These are phyloP conservation scores for Panthera tigris DNA, from an alignment of 2,113 vertebrate species.

Conservation along the genomic window DNA sequence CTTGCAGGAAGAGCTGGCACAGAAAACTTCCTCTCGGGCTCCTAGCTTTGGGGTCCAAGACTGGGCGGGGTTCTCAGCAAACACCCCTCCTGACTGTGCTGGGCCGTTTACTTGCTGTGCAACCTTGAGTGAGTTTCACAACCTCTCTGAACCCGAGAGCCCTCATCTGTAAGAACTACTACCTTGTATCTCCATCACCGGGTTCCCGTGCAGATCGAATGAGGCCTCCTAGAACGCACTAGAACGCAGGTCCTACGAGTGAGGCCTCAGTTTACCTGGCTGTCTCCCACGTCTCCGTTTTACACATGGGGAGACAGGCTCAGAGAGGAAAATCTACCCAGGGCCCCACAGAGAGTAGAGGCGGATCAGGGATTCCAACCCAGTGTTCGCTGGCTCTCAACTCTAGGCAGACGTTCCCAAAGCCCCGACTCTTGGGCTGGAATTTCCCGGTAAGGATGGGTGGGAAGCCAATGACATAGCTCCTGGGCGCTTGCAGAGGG, in stretches of 20 bases:
- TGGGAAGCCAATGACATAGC: neutral
- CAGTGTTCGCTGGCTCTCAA: neutral
- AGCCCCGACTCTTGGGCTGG: neutral
- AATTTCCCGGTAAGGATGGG: neutral
- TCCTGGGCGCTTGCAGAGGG: rapidly evolving
- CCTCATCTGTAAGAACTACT: neutral
- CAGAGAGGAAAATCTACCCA: neutral
- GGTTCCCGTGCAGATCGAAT: neutral
- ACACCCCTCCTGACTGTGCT: rapidly evolving
- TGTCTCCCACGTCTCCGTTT: neutral
- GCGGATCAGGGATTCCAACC: neutral
- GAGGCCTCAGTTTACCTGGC: neutral
- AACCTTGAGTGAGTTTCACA: neutral
- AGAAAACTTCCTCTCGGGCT: neutral
- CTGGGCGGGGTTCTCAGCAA: neutral
- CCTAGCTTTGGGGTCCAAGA: neutral
- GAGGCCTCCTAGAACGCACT: neutral
- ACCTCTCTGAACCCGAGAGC: neutral
- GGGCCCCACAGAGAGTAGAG: neutral
- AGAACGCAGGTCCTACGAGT: neutral
- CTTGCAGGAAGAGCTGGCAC: neutral
- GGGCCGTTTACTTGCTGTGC: constrained; percentile 17
- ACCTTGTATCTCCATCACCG: neutral
- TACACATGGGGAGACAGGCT: neutral
- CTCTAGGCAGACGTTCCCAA: neutral